These are phyloP conservation scores for Geotrupes spiniger DNA, from an alignment of 2,888 invertebrate genomes.

Conservation along the genomic window DNA sequence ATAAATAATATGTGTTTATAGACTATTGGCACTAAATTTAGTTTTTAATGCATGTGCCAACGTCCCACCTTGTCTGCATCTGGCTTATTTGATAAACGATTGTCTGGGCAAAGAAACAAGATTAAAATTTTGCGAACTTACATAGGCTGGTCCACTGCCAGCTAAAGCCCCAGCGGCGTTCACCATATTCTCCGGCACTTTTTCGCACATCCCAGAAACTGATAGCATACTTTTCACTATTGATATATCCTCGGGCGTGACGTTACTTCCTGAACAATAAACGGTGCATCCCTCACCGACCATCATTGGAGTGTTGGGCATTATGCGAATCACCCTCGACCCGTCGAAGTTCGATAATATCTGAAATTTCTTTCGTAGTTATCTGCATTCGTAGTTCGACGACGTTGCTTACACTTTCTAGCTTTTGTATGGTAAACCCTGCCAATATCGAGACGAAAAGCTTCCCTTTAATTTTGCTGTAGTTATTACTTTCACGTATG, in stretches of 20 bases:
- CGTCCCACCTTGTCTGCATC: too few relatives aligned
- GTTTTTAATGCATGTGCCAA: too few relatives aligned
- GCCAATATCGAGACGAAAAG: conserved; percentile 81
- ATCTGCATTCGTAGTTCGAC: neutral
- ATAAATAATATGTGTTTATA: too few relatives aligned
- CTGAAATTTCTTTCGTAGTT: conserved; percentile 23
- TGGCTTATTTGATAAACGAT: too few relatives aligned
- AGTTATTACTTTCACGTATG: conserved; percentile 38
- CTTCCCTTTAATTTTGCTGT: conserved; percentile 49
- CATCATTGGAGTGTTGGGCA: conserved; percentile 87
- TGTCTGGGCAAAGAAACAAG: too few relatives aligned
- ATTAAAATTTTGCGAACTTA: conserved; percentile 56
- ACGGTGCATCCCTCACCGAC: conserved; percentile 70
- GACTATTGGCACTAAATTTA: too few relatives aligned
- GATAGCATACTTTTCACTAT: conserved; percentile 58
- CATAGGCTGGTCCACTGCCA: conserved; percentile 92
- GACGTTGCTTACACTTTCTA: conserved; percentile 65
- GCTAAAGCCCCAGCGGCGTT: conserved; percentile 77
- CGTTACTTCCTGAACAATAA: conserved; percentile 57
- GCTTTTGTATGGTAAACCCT: conserved; percentile 63
- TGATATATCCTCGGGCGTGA: conserved; percentile 55
- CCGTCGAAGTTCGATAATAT: conserved; percentile 35
- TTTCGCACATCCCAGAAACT: conserved; percentile 60
- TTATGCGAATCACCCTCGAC: conserved; percentile 64
- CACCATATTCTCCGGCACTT: conserved; percentile 77